Evolutionary conservation across 2,888 invertebrate species (phyloP).

Genomic region (Noctua janthe): DNA sequence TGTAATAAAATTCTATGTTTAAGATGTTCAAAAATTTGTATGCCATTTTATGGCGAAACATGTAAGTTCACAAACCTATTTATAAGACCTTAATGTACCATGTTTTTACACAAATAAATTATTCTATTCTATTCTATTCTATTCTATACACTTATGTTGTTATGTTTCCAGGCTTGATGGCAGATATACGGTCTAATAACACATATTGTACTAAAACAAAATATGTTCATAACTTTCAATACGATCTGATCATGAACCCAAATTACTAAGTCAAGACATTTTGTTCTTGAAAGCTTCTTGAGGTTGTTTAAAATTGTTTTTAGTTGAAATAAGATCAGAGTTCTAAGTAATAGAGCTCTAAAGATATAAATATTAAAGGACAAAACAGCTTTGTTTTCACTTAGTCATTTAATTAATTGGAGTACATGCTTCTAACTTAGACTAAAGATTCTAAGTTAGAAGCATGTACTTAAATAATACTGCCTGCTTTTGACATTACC

Average conservation of each 20-base stretch:
- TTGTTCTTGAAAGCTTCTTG: not conserved
- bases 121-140: no score
- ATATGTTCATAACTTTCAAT: not conserved
- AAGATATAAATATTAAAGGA: not conserved
- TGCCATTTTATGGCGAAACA: no score
- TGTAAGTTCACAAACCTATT: no score
- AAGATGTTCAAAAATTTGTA: no score
- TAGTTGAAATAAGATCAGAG: not conserved
- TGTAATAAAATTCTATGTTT: no score
- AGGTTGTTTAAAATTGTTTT: not conserved
- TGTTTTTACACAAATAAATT: no score
- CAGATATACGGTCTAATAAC: not conserved
- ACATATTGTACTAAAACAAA: not conserved
- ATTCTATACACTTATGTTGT: not conserved
- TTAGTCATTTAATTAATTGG: constrained; percentile 1
- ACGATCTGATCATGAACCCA: not conserved
- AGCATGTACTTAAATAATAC: not conserved
- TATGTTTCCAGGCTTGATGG: not conserved
- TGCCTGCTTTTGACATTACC: not conserved
- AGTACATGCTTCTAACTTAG: no score
- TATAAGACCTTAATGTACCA: no score
- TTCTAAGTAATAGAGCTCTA: not conserved
- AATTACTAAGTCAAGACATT: not conserved
- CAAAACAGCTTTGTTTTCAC: not conserved
- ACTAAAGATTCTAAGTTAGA: not conserved